These are phyloP conservation scores for Ephydatia muelleri DNA, from an alignment of 37 sponge, comb jelly and placozoan species.

Conservation along the genomic window DNA sequence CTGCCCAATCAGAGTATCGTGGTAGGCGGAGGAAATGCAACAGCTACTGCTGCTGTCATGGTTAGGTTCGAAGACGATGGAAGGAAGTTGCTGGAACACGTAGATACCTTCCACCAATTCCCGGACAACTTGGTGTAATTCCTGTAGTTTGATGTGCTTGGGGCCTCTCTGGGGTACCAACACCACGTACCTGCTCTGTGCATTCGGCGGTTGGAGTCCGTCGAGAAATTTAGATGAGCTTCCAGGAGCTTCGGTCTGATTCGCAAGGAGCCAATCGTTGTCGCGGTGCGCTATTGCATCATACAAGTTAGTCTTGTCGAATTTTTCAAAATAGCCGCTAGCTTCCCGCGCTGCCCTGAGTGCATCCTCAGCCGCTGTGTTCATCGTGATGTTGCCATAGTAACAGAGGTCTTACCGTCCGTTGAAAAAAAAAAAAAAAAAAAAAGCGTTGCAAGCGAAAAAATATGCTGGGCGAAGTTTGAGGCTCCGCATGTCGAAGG, in stretches of 20 bases:
- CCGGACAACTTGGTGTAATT: slow-evolving; percentile 77
- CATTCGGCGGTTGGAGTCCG: slow-evolving; percentile 4
- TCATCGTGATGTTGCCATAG: background rate
- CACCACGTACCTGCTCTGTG: slow-evolving; percentile 7
- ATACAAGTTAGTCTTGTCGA: slow-evolving; percentile 60
- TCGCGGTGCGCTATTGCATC: slow-evolving; percentile 47
- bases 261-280: slow-evolving; percentile 71
- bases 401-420: too few species aligned
- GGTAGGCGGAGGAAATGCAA: slow-evolving; percentile 76
- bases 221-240: background rate
- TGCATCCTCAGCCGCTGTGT: slow-evolving; percentile 26
- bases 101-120: slow-evolving; percentile 86
- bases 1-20: slow-evolving; percentile 73
- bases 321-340: slow-evolving; percentile 61
- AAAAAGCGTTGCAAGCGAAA: too few species aligned
- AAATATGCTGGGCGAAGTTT: too few species aligned
- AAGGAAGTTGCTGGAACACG: slow-evolving; percentile 84
- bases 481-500: too few species aligned
- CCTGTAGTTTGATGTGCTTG: slow-evolving; percentile 40
- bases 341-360: slow-evolving; percentile 55
- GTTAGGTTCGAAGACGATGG: slow-evolving; percentile 59
- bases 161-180: slow-evolving; percentile 22
- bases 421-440: too few species aligned
- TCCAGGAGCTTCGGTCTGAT: slow-evolving; percentile 9
- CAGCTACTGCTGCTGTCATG: slow-evolving; percentile 61